A percentile compares a stretch with the other conserved stretches of the same genome.
Evolutionary conservation across 2,113 vertebrate species (phyloP).

Genomic region (Leptobrachium ailaonicum): DNA sequence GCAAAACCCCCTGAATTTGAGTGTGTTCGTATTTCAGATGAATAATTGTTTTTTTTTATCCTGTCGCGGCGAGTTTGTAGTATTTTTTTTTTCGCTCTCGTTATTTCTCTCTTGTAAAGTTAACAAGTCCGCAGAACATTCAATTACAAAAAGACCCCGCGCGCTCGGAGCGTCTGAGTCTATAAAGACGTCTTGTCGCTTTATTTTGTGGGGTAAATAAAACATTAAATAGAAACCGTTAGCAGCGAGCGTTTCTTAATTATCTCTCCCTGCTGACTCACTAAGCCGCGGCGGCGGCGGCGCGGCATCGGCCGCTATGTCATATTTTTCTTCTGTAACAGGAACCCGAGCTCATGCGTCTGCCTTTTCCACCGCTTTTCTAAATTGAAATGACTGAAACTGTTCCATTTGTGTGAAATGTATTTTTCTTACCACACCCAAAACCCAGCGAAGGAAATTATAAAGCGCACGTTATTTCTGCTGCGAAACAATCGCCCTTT

Average conservation of each 20-base stretch:
- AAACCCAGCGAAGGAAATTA: not conserved
- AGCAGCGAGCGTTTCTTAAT: not conserved
- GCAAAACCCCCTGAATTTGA: too few species aligned
- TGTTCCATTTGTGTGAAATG: conserved; percentile 6
- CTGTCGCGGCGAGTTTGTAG: too few species aligned
- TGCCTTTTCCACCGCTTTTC: not conserved
- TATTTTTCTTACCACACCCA: conserved; percentile 8
- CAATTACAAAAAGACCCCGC: too few species aligned
- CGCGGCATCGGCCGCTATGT: not conserved
- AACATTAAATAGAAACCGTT: too few species aligned
- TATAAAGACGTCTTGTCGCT: too few species aligned
- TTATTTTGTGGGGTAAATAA: too few species aligned
- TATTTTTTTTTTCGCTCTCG: too few species aligned
- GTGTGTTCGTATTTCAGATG: too few species aligned
- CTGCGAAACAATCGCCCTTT: not conserved
- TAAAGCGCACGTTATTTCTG: not conserved
- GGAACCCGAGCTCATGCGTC: not conserved
- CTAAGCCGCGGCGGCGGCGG: not conserved
- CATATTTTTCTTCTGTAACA: not conserved
- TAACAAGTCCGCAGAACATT: too few species aligned
- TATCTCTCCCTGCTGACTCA: not conserved
- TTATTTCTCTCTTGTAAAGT: too few species aligned
- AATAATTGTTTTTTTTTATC: too few species aligned
- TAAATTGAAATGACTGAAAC: not conserved
- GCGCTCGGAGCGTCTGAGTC: too few species aligned